phyloP scores from a whole-genome alignment of 2,797 vertebrate species.

The Lepidocolaptes lacrymiger region DNA sequence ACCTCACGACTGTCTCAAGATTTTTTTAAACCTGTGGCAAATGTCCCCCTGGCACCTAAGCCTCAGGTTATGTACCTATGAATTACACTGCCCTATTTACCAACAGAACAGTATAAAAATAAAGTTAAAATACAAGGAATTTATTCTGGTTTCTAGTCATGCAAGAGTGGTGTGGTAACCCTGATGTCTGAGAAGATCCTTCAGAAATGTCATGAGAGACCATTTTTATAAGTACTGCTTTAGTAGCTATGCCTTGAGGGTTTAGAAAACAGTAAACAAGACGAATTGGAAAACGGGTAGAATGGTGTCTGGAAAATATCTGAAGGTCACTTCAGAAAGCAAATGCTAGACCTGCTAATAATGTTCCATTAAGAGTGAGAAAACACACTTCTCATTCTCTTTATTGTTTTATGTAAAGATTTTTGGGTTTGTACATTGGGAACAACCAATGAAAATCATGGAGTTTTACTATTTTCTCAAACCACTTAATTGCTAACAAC shows the following conservation, averaged over 20 bases:
- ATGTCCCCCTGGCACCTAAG: neutral
- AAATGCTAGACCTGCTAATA: neutral
- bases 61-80: neutral
- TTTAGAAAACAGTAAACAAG: constrained; percentile 35
- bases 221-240: neutral
- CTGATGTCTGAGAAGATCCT: neutral
- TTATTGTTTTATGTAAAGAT: neutral
- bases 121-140: constrained; percentile 10
- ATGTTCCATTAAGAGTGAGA: neutral
- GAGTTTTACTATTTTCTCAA: neutral
- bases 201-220: neutral
- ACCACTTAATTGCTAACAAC: neutral
- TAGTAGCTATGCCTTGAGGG: neutral
- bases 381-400: neutral
- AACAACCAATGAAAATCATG: neutral
- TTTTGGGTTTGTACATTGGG: neutral
- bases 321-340: neutral
- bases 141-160: neutral
- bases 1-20: neutral
- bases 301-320: neutral
- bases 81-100: constrained; percentile 25
- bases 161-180: neutral
- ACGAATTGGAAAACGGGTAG: neutral
- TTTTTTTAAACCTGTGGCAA: constrained; percentile 39
- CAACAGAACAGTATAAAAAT: constrained; percentile 32